A percentile compares a stretch with the other conserved stretches of the same genome.
Evolutionary conservation across 2,888 invertebrate species (phyloP).

Genomic region (Apamea epomidion): DNA sequence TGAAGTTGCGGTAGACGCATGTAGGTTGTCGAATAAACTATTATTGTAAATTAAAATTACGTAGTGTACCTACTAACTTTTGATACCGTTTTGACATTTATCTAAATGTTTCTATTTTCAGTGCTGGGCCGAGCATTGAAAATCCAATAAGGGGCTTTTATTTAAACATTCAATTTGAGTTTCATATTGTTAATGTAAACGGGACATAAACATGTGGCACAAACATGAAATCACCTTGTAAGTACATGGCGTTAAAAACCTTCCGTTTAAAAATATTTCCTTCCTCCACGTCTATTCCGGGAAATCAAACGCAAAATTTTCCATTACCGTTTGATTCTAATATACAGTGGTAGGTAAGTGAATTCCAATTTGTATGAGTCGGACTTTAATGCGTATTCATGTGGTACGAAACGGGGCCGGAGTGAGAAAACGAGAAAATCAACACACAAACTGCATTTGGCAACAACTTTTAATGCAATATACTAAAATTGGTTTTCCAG

Average conservation of each 20-base stretch:
- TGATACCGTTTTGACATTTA: neutral
- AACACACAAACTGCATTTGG: constrained; percentile 84
- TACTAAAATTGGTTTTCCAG: constrained; percentile 88
- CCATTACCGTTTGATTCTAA: constrained; percentile 58
- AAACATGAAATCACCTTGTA: neutral
- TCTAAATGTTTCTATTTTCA: neutral
- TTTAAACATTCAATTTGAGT: neutral
- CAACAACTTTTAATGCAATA: constrained; percentile 87
- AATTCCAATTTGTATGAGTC: constrained; percentile 61
- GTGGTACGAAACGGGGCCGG: constrained; percentile 49
- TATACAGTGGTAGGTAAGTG: constrained; percentile 51
- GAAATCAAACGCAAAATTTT: constrained; percentile 45
- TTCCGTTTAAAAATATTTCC: constrained; percentile 14
- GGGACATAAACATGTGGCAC: neutral
- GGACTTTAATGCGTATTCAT: constrained; percentile 63
- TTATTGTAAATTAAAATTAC: constrained; percentile 4
- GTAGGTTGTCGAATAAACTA: neutral
- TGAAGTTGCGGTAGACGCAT: constrained; percentile 18
- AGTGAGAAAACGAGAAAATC: constrained; percentile 67
- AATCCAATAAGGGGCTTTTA: neutral
- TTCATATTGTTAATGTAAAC: neutral
- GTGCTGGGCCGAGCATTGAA: neutral
- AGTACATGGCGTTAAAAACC: neutral
- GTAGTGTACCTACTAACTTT: too few relatives aligned
- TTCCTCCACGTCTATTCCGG: constrained; percentile 4